Evolutionary conservation across 2,113 vertebrate species (phyloP).

Genomic region (Sus scrofa): T2T-Sscrofa CM000820.6:32998501-32999000

Average conservation of each 20-base stretch:
- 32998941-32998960: constrained; percentile 71
- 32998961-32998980: constrained; percentile 34
- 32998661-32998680: constrained; percentile 68
- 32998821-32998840: constrained; percentile 90
- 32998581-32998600: not conserved
- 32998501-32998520: constrained; percentile 52
- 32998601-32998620: not conserved
- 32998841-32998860: constrained; percentile 93
- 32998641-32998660: constrained; percentile 18
- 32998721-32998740: constrained; percentile 82
- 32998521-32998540: not conserved
- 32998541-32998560: constrained; percentile 37
- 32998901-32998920: constrained; percentile 84
- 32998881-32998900: constrained; percentile 88
- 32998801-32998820: constrained; percentile 88
- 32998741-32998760: constrained; percentile 85
- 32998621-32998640: constrained; percentile 46
- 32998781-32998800: constrained; percentile 88
- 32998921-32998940: constrained; percentile 75
- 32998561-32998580: constrained; percentile 22
- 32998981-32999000: constrained; percentile 35
- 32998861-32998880: constrained; percentile 91
- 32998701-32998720: constrained; percentile 72
- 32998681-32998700: constrained; percentile 44
- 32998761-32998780: constrained; percentile 88